Evolutionary conservation across 2,113 vertebrate species (phyloP).

Genomic region (Micronisus gabar): DNA sequence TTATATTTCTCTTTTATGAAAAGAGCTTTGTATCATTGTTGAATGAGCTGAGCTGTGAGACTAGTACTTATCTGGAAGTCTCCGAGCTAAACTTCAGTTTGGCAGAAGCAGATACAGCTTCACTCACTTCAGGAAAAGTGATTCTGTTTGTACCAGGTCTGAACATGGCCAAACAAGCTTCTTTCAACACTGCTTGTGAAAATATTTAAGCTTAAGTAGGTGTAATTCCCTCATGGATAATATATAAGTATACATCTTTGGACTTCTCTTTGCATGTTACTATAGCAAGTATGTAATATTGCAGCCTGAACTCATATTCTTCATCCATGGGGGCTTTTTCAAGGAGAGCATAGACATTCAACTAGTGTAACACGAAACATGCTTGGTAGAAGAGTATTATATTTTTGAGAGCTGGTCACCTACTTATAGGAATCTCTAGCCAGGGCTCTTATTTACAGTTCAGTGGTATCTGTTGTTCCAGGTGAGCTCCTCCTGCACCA

Average conservation of each 20-base stretch:
- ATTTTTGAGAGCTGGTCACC: neutral
- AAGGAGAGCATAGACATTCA: neutral
- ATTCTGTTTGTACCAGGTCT: neutral
- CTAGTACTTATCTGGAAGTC: neutral
- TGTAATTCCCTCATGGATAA: neutral
- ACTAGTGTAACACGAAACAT: neutral
- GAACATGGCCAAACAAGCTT: neutral
- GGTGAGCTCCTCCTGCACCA: neutral
- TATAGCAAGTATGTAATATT: neutral
- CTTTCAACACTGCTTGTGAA: neutral
- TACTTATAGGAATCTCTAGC: neutral
- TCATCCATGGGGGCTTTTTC: neutral
- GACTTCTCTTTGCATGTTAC: neutral
- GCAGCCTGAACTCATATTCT: neutral
- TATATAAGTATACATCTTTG: neutral
- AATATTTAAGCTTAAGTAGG: neutral
- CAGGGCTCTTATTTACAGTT: neutral
- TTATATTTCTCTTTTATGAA: conserved; percentile 2
- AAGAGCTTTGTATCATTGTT: conserved; percentile 8
- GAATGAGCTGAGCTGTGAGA: neutral
- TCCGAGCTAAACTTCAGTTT: neutral
- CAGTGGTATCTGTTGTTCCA: neutral
- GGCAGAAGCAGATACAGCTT: neutral
- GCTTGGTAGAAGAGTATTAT: neutral
- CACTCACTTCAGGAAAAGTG: neutral